Conservation (phyloP, 1,140 invertebrate species). For the Drosophila takahashii region DNA sequence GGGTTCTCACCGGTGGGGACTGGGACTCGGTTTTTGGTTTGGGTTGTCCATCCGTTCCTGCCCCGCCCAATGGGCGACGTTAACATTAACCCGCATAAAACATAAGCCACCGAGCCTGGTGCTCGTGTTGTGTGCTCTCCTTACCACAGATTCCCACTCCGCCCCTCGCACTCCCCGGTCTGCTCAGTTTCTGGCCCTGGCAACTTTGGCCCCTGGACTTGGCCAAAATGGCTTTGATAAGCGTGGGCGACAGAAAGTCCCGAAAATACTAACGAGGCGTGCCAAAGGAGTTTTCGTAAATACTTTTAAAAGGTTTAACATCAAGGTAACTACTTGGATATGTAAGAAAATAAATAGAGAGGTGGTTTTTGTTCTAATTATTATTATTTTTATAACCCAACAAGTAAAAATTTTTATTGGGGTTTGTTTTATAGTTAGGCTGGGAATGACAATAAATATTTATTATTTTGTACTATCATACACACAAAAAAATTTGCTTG, state of each 20-base stretch:
- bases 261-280: slow-evolving; percentile 12
- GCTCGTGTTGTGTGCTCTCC: slow-evolving; percentile 32
- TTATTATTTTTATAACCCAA: too few relatives aligned
- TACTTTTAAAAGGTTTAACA: background rate
- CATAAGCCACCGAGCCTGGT: slow-evolving; percentile 52
- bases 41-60: background rate
- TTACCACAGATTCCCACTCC: background rate
- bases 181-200: slow-evolving; percentile 26
- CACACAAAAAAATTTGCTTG: too few relatives aligned
- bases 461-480: too few relatives aligned
- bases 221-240: slow-evolving; percentile 57
- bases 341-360: background rate
- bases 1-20: slow-evolving; percentile 23
- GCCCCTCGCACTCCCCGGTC: slow-evolving; percentile 1
- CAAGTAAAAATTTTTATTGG: too few relatives aligned
- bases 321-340: background rate
- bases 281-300: background rate
- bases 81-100: slow-evolving; percentile 58
- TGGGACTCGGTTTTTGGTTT: slow-evolving; percentile 6
- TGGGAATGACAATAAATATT: too few relatives aligned
- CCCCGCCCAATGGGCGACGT: background rate
- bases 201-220: slow-evolving; percentile 8
- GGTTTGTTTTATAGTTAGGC: too few relatives aligned
- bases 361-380: too few relatives aligned
- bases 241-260: slow-evolving; percentile 15